Evolutionary conservation across 2,113 vertebrate genomes (phyloP).

Genomic region (Gobius niger): DNA sequence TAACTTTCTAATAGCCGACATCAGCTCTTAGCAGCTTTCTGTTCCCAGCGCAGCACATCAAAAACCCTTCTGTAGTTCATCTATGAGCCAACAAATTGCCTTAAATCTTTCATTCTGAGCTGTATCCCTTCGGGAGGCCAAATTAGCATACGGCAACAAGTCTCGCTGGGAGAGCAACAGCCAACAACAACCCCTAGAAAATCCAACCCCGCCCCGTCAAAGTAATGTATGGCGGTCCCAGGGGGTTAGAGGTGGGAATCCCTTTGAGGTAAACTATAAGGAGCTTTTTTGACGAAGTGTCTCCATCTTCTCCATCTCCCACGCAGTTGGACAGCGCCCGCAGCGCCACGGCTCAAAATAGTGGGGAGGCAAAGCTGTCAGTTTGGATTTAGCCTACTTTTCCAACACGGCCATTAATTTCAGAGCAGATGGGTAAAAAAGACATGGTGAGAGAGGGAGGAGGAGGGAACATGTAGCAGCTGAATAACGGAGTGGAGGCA

Average conservation of each 20-base stretch:
- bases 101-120: background rate
- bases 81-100: background rate
- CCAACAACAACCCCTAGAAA: slow-evolving; percentile 2
- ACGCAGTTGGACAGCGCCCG: slow-evolving; percentile 53
- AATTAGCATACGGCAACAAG: slow-evolving; percentile 5
- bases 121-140: background rate
- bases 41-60: no score
- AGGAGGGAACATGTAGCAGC: slow-evolving; percentile 42
- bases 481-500: slow-evolving; percentile 55
- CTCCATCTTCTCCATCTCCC: slow-evolving; percentile 38
- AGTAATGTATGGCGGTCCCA: slow-evolving; percentile 30
- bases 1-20: no score
- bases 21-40: no score
- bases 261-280: slow-evolving; percentile 27
- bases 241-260: slow-evolving; percentile 43
- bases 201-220: slow-evolving; percentile 2
- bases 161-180: background rate
- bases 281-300: slow-evolving; percentile 42
- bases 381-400: slow-evolving; percentile 78
- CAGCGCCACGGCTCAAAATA: slow-evolving; percentile 65
- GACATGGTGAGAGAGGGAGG: background rate
- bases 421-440: slow-evolving; percentile 70
- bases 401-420: slow-evolving; percentile 75
- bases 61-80: background rate
- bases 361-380: slow-evolving; percentile 64